Percentiles rank a stretch among this genome's conserved stretches.
Evolutionary conservation across 2,113 vertebrate species (phyloP).

Genomic region (Hippocampus mohnikei): DNA sequence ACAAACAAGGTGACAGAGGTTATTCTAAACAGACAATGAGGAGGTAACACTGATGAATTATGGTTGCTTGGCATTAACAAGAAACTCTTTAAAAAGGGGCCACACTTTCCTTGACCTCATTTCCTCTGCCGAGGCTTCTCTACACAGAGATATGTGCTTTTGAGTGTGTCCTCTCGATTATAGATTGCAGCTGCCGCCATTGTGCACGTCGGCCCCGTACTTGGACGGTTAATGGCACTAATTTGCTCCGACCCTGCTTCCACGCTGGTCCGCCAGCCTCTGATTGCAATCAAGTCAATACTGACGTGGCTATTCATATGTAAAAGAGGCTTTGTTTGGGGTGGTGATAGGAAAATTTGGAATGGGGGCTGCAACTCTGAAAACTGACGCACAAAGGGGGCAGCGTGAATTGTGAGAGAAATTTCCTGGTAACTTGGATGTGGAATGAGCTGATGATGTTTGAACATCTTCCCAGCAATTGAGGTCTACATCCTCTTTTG

Average conservation of each 20-base stretch:
- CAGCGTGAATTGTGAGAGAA: background rate
- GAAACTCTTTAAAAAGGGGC: constrained; percentile 47
- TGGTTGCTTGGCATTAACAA: constrained; percentile 42
- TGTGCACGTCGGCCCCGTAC: constrained; percentile 38
- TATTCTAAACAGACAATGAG: constrained; percentile 34
- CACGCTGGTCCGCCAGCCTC: constrained; percentile 33
- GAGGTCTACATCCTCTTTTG: constrained; percentile 38
- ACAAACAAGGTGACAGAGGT: constrained; percentile 20
- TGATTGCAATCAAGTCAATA: constrained; percentile 44
- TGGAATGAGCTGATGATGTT: background rate
- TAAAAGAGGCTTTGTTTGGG: constrained; percentile 1
- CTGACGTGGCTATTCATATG: background rate
- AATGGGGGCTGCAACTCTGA: background rate
- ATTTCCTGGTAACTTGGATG: background rate
- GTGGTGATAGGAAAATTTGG: background rate
- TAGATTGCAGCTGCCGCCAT: constrained; percentile 43
- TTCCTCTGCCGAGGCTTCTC: constrained; percentile 3
- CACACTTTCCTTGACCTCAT: constrained; percentile 39
- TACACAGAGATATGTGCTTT: constrained; percentile 4
- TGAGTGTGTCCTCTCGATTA: constrained; percentile 38
- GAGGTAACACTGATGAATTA: constrained; percentile 40
- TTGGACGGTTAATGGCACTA: constrained; percentile 56
- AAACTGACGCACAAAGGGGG: background rate
- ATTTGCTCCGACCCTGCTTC: constrained; percentile 45
- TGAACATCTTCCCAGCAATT: constrained; percentile 27